Percentiles rank a stretch among this genome's conserved stretches.
Conservation (phyloP, 2,797 vertebrate genomes). For the Rhynchotus rufescens region DNA sequence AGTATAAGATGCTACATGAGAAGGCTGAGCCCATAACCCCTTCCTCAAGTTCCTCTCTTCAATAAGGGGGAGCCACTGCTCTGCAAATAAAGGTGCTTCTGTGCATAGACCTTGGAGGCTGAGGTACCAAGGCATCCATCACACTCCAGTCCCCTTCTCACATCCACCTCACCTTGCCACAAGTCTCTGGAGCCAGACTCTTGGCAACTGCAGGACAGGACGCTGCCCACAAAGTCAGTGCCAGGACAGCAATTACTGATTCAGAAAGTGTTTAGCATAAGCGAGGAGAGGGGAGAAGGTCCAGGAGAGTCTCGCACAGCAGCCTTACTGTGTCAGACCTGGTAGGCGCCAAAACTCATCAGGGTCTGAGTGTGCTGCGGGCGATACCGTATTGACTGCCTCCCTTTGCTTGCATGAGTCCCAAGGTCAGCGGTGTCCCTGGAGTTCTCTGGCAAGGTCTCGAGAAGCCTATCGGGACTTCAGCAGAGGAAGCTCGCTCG, state of each 20-base stretch:
- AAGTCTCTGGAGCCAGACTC: background rate
- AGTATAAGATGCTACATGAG: fast-evolving
- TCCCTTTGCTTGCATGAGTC: background rate
- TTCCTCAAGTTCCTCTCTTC: fast-evolving
- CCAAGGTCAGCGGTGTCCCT: background rate
- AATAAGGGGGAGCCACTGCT: fast-evolving
- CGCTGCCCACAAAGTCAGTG: background rate
- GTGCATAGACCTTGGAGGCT: background rate
- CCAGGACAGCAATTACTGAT: background rate
- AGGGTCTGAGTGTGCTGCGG: background rate
- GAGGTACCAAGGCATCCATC: too few relatives aligned
- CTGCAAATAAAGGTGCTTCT: background rate
- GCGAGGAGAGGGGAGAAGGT: background rate
- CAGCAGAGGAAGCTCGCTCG: background rate
- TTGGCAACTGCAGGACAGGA: fast-evolving
- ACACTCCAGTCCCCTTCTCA: too few relatives aligned
- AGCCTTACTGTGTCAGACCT: background rate
- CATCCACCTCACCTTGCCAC: background rate
- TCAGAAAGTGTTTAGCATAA: background rate
- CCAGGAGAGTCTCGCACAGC: background rate
- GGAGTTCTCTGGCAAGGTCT: background rate
- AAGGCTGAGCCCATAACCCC: fast-evolving
- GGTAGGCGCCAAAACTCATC: background rate
- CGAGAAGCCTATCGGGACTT: background rate
- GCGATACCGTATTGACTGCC: background rate